Percentiles rank a stretch among this genome's conserved stretches.
phyloP scores from a whole-genome alignment of 2,113 vertebrate species.

The Pelecanus crispus region DNA sequence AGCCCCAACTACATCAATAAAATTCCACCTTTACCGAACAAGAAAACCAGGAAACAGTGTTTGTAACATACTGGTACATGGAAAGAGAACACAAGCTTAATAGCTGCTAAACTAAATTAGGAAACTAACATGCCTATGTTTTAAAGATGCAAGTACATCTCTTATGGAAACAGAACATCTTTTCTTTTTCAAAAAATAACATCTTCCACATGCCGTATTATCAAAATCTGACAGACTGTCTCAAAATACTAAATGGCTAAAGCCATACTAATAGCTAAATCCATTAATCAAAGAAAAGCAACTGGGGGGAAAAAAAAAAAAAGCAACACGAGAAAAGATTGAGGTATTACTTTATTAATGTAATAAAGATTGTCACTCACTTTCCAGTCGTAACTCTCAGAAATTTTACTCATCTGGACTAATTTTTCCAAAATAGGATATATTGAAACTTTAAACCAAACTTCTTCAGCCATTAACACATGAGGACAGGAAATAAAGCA shows the following conservation, averaged over 20 bases:
- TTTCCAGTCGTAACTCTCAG: neutral
- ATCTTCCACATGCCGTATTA: neutral
- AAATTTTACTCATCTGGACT: neutral
- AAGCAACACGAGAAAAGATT: neutral
- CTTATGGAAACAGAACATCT: neutral
- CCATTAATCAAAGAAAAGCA: neutral
- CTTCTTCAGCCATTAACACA: neutral
- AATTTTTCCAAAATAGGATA: neutral
- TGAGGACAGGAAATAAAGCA: neutral
- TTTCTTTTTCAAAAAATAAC: too few relatives aligned
- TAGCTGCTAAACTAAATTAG: accelerated
- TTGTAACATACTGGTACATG: accelerated
- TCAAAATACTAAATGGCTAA: neutral
- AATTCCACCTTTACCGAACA: neutral
- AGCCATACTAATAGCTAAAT: neutral
- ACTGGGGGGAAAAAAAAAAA: too few relatives aligned
- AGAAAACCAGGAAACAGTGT: neutral
- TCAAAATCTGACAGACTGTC: neutral
- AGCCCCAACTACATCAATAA: neutral
- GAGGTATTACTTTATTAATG: neutral
- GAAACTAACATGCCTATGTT: neutral
- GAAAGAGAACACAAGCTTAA: neutral
- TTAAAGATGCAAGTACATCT: neutral
- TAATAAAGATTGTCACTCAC: neutral
- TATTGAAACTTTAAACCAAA: neutral